phyloP scores from a whole-genome alignment of 2,113 vertebrate species.

The Columbina picui region DNA sequence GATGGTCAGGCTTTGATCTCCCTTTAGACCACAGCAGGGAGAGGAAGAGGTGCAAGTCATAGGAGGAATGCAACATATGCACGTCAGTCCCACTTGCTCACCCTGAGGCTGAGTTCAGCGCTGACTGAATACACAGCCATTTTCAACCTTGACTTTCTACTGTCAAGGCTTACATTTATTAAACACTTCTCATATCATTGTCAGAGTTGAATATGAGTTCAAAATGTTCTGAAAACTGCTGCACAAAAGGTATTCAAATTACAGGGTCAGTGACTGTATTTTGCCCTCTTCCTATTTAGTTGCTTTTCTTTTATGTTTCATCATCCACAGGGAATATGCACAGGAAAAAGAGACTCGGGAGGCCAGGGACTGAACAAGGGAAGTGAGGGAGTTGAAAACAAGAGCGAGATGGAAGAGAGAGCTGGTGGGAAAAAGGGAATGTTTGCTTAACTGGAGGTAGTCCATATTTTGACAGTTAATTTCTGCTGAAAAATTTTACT shows the following conservation, averaged over 20 bases:
- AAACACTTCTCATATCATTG: not conserved
- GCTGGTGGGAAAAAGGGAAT: slow-evolving; percentile 2
- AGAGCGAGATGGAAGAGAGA: not conserved
- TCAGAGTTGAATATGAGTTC: slow-evolving; percentile 52
- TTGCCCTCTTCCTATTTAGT: not conserved
- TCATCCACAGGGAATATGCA: not conserved
- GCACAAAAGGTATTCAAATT: slow-evolving; percentile 12
- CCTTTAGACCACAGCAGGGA: not conserved
- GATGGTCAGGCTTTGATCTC: not conserved
- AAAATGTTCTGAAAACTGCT: slow-evolving; percentile 19
- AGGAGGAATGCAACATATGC: not conserved
- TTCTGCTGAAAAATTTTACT: not conserved
- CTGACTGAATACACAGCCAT: not conserved
- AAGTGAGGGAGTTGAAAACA: not conserved
- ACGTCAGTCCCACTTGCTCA: not conserved
- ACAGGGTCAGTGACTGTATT: slow-evolving; percentile 16
- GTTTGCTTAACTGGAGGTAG: not conserved
- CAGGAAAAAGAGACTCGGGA: not conserved
- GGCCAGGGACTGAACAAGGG: not conserved
- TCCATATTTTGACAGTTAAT: slow-evolving; percentile 13
- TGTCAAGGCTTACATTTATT: slow-evolving; percentile 44
- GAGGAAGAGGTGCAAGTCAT: not conserved
- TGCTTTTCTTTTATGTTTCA: slow-evolving; percentile 13
- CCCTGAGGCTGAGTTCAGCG: slow-evolving; percentile 8
- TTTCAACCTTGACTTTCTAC: slow-evolving; percentile 25